Conservation (phyloP, 2,888 invertebrate species). For the Callinectes sapidus region DNA sequence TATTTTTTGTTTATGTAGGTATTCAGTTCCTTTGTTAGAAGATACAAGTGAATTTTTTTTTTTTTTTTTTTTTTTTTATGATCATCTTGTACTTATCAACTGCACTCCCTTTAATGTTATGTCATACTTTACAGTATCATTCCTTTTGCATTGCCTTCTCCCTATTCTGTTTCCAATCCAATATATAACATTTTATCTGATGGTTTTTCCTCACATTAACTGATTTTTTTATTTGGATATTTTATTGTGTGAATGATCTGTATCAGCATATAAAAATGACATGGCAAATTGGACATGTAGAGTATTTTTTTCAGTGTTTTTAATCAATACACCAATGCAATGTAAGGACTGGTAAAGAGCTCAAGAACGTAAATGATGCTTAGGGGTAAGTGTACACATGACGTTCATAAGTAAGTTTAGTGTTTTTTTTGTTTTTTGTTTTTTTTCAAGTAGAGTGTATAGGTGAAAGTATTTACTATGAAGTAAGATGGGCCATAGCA, state of each 20-base stretch:
- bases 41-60: neutral
- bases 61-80: neutral
- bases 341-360: neutral
- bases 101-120: too few relatives aligned
- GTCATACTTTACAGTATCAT: too few relatives aligned
- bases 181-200: too few relatives aligned
- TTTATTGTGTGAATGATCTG: too few relatives aligned
- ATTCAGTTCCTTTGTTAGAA: neutral
- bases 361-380: neutral
- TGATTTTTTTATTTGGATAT: too few relatives aligned
- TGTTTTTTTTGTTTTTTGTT: neutral
- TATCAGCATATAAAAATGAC: too few relatives aligned
- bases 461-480: neutral
- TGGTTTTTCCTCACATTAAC: too few relatives aligned
- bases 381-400: neutral
- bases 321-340: neutral
- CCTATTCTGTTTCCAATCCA: too few relatives aligned
- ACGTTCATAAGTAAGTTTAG: neutral
- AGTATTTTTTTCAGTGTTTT: too few relatives aligned
- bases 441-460: neutral
- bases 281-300: too few relatives aligned
- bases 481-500: neutral
- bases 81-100: too few relatives aligned
- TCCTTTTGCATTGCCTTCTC: too few relatives aligned
- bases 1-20: neutral